Base-by-base conservation (phyloP, 2,113 vertebrate genomes). In the Pipa parva region DNA sequence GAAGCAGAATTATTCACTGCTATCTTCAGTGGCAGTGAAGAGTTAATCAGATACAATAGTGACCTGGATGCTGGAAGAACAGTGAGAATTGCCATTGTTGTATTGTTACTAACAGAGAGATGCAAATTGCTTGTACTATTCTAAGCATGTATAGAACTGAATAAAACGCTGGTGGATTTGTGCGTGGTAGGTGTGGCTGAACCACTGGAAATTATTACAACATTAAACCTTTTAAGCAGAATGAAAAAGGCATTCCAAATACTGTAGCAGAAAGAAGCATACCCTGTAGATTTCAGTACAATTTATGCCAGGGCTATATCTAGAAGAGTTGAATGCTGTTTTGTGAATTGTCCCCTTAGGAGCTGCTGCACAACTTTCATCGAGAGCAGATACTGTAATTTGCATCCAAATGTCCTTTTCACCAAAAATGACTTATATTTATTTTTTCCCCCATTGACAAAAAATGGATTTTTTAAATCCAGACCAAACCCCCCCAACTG, bases 321-420 rank as follows among this genome's bases (percentile, higher is more conserved):
- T 66, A 39, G 20, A 56, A 58, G 20, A 25, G 39, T 58, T 67
- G 27, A 59, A 67, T 36, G 54, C 63, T 67, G 39, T 59, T 59
- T 50, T 21, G n/a, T 26, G 63, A 67, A 59, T 67, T 67, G 54
- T 67, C 54, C 63, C 63, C 63, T 48, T 59, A 67, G 63, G 63
- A 67, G 57, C 63, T 39, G 28, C 27, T 49, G 54, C 46, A 46
- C 21, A 49, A 67, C 63, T 36, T 50, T 59, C n/a, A 20, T 24
- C 28, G 29, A 48, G 28, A n/a, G 55, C 63, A 26, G 42, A 65
- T 46, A 5, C 10, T 22, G 15, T 36, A 28, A 67, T 67, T 67
- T 67, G 55, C 63, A 67, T 67, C 54, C 48, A 67, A 67, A 67
- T 67, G 54, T 59, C 54, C 24, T 31, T 59, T 58, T 49, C 22